Conservation (phyloP, 1,140 invertebrate genomes). For the Hylaeus anthracinus region DNA sequence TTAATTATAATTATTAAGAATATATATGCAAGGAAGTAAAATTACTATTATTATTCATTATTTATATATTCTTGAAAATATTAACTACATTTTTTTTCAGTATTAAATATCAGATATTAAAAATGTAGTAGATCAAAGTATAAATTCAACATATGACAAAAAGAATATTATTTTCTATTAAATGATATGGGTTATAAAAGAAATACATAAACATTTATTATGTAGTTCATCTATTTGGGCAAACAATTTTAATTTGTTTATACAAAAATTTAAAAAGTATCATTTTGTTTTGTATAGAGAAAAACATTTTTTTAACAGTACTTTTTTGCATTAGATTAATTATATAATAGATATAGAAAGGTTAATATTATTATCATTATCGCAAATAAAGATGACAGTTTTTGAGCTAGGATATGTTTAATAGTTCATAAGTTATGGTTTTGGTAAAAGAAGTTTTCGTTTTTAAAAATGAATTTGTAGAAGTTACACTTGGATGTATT, state of each 20-base stretch:
- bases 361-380: neutral
- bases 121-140: neutral
- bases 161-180: neutral
- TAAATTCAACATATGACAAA: neutral
- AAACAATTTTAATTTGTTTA: neutral
- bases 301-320: too few species aligned
- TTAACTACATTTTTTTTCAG: too few species aligned
- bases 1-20: neutral
- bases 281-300: too few species aligned
- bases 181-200: neutral
- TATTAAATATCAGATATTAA: neutral
- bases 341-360: too few species aligned
- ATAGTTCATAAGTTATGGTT: neutral
- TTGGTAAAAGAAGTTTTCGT: neutral
- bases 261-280: too few species aligned
- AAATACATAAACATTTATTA: too few species aligned
- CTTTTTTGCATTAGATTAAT: too few species aligned
- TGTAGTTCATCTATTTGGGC: neutral
- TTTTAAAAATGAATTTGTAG: neutral
- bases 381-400: constrained; percentile 1
- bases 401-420: neutral
- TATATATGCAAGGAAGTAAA: neutral
- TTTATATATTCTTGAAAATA: neutral
- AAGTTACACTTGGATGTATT: neutral
- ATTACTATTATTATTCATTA: neutral